These are phyloP conservation scores for Theocolax elegans DNA, from an alignment of 1,140 invertebrate species.

Conservation along the genomic window DNA sequence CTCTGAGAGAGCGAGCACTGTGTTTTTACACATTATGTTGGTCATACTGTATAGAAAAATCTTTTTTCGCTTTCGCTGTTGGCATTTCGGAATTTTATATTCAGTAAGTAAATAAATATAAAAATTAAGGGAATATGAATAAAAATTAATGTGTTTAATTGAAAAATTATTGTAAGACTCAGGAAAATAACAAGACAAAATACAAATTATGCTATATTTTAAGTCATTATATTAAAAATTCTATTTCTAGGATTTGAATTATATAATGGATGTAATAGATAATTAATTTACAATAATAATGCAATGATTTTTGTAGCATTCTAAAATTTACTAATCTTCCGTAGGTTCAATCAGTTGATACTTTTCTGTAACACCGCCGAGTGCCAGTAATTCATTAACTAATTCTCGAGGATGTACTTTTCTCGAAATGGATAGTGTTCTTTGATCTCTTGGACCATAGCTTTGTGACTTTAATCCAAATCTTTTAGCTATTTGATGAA, in stretches of 20 bases:
- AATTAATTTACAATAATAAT: neutral
- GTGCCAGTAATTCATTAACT: conserved; percentile 50
- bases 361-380: conserved; percentile 57
- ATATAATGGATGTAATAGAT: neutral
- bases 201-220: too few species aligned
- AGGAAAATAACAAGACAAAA: too few species aligned
- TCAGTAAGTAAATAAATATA: too few species aligned
- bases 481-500: conserved; percentile 70
- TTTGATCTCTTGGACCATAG: conserved; percentile 52
- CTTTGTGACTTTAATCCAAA: conserved; percentile 61
- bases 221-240: neutral
- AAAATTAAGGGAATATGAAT: too few species aligned
- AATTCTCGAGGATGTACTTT: conserved; percentile 55
- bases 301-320: neutral
- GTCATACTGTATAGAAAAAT: too few species aligned
- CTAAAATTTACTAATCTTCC: neutral
- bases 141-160: too few species aligned
- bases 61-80: too few species aligned
- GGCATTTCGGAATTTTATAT: too few species aligned
- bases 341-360: conserved; percentile 58
- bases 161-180: too few species aligned
- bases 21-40: too few species aligned
- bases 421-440: conserved; percentile 56
- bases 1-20: too few species aligned
- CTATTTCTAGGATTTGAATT: too few species aligned